Evolutionary conservation across 2,113 vertebrate species (phyloP).

Genomic region (Zapus hudsonius): DNA sequence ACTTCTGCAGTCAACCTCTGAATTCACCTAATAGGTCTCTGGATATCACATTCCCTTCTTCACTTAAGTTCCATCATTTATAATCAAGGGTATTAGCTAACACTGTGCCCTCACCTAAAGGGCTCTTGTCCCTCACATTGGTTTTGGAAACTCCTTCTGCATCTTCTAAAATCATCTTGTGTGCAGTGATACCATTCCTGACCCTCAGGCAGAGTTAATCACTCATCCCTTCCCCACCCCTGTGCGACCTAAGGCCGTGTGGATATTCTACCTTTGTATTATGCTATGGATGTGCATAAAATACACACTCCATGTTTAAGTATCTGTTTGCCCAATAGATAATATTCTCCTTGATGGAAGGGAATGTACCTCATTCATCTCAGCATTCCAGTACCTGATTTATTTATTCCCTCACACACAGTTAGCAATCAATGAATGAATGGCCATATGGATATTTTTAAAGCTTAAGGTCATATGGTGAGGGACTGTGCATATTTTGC

Average conservation of each 20-base stretch:
- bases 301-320: not conserved
- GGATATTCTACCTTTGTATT: not conserved
- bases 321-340: not conserved
- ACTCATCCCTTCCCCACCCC: not conserved
- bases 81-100: conserved; percentile 15
- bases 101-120: not conserved
- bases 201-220: not conserved
- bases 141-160: not conserved
- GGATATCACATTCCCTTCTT: conserved; percentile 36
- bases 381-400: not conserved
- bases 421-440: conserved; percentile 44
- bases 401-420: not conserved
- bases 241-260: not conserved
- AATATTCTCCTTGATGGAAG: conserved; percentile 48
- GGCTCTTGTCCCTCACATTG: not conserved
- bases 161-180: not conserved
- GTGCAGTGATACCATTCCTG: not conserved
- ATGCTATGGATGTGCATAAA: not conserved
- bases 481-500: conserved; percentile 50
- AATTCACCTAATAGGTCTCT: conserved; percentile 45
- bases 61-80: conserved; percentile 31
- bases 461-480: conserved; percentile 51
- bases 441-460: conserved; percentile 42
- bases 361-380: conserved; percentile 21
- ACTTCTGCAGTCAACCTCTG: conserved; percentile 35